Base-by-base conservation (phyloP, 2,113 vertebrate genomes). In the Toxostoma redivivum region DNA sequence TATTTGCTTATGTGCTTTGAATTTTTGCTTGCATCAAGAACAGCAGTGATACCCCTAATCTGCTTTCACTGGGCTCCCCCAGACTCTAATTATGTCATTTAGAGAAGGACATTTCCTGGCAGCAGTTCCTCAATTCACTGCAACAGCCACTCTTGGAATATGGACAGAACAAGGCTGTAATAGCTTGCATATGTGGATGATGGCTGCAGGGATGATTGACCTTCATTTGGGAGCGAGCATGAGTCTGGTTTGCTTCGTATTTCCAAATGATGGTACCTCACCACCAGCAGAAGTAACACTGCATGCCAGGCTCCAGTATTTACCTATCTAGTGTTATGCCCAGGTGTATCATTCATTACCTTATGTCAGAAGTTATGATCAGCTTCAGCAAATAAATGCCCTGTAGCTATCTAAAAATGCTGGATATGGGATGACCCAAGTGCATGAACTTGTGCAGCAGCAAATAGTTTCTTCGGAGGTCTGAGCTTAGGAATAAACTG, bases 31-130 rank as follows among this genome's bases (percentile, higher is more conserved):
- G 77, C 92, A 92, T 73, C 82, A 95, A 95, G 97, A 97, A 85
- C 71, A 96, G 91, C 20, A 4, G 86, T 85, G 96, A 98, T 97
- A 96, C 73, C 97, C 97, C 95, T 92, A 88, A 96, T 97, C 97
- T 97, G 93, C 94, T 98, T 97, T 96, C 95, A 24, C 79, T 82
- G 67, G 62, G 65, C 95, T 97, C 96, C 96, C 95, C 95, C 78
- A 64, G 90, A 95, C 96, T 95, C 97, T 97, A 97, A 98, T 98
- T 98, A 98, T 97, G 92, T 95, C 97, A 97, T 98, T 98, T 97
- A 95, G 96, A 88, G 94, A 61, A 97, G 93, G 97, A 98, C 92
- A 96, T 96, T 98, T 98, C 97, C 98, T 98, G 98, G 97, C 97
- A 97, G 97, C 95, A 92, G 94, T 96, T 98, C 96, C 96, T 96